Evolutionary conservation across 2,797 vertebrate species (phyloP).

Genomic region (Erethizon dorsatum): DNA sequence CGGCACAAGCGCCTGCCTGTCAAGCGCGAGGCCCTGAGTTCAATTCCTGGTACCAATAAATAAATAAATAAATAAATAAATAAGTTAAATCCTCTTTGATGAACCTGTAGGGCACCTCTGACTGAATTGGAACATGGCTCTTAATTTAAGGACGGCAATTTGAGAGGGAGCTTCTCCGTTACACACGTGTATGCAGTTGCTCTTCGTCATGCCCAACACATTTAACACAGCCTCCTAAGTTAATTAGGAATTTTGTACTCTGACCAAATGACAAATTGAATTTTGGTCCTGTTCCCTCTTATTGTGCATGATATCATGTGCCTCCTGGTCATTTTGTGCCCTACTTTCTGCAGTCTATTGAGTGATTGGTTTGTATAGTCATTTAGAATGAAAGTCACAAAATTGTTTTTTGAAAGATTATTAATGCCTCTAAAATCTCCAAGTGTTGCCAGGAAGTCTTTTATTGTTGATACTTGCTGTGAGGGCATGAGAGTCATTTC

Average conservation of each 20-base stretch:
- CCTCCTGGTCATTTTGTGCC: constrained; percentile 74
- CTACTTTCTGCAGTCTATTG: constrained; percentile 71
- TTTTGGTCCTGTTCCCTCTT: not conserved
- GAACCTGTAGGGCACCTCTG: not conserved
- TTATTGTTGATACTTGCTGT: constrained; percentile 72
- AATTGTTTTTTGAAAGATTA: constrained; percentile 85
- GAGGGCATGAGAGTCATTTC: constrained; percentile 76
- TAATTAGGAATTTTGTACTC: not conserved
- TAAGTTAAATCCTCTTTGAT: not conserved
- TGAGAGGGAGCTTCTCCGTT: not conserved
- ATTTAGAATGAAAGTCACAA: constrained; percentile 83
- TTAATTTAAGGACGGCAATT: not conserved
- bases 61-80: not conserved
- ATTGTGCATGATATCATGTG: not conserved
- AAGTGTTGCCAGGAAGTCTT: constrained; percentile 71
- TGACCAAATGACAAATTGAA: constrained; percentile 41
- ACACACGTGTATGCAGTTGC: not conserved
- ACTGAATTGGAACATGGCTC: not conserved
- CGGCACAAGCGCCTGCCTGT: too few species aligned
- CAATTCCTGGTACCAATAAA: too few species aligned
- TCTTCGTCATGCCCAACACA: not conserved
- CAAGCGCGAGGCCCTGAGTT: too few species aligned
- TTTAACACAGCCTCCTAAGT: not conserved
- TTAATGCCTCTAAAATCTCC: constrained; percentile 81
- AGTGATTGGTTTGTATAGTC: constrained; percentile 80